Evolutionary conservation across 2,113 vertebrate genomes (phyloP).

Genomic region (Ramphastos sulfuratus): DNA sequence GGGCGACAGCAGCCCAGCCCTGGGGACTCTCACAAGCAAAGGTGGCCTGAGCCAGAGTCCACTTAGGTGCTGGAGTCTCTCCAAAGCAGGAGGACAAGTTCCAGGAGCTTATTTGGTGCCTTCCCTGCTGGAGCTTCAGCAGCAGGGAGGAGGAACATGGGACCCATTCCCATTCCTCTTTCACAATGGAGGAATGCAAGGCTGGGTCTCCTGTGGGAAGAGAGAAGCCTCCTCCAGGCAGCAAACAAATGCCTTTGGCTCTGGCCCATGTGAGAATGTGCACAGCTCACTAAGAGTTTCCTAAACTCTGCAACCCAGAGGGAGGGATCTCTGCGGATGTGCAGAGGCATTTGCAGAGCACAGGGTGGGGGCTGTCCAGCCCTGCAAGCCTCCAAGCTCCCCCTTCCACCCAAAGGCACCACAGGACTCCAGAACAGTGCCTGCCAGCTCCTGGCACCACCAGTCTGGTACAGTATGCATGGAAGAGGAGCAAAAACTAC

Average conservation of each 20-base stretch:
- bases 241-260: conserved; percentile 58
- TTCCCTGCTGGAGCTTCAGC: background rate
- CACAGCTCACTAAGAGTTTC: conserved; percentile 56
- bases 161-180: background rate
- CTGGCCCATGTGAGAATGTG: conserved; percentile 12
- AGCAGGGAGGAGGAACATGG: background rate
- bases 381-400: background rate
- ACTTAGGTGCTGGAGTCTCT: background rate
- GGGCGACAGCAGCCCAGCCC: background rate
- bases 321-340: conserved; percentile 10
- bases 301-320: conserved; percentile 16
- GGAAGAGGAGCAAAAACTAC: background rate
- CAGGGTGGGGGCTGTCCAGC: background rate
- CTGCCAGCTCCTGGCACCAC: background rate
- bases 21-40: background rate
- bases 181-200: conserved; percentile 47
- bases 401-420: background rate
- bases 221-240: conserved; percentile 54
- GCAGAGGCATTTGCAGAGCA: background rate
- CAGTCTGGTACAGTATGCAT: accelerated
- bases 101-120: background rate
- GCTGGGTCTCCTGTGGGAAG: conserved; percentile 54
- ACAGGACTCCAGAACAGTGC: background rate
- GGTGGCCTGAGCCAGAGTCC: background rate
- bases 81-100: background rate